These are phyloP conservation scores for Actinernus sp. DNA, from an alignment of 92 coral and sea anemone genomes.

Conservation along the genomic window DNA sequence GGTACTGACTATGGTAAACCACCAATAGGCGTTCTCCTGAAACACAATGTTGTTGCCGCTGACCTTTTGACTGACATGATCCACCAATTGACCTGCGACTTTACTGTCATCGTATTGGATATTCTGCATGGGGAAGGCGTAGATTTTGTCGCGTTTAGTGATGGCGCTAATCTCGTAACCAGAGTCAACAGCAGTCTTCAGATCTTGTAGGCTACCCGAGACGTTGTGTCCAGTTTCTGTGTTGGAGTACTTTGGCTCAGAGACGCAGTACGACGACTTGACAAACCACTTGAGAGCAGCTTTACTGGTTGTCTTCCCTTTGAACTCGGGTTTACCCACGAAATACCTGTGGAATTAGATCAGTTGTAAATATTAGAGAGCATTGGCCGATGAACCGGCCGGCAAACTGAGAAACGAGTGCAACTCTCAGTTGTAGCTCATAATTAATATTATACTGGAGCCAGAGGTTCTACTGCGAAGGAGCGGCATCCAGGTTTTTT, in stretches of 20 bases:
- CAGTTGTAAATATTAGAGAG: no score
- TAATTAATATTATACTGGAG: no score
- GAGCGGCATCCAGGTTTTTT: no score
- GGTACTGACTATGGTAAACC: constrained; percentile 78
- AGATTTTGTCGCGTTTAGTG: constrained; percentile 19
- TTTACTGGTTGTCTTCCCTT: constrained; percentile 33
- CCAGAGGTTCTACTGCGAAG: no score
- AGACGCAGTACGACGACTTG: constrained; percentile 25
- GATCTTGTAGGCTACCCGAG: constrained; percentile 48
- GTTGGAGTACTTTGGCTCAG: constrained; percentile 58
- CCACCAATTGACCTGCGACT: constrained; percentile 67
- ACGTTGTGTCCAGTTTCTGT: constrained; percentile 43
- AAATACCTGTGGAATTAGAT: constrained; percentile 48
- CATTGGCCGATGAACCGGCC: no score
- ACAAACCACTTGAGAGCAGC: constrained; percentile 67
- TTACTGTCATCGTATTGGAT: constrained; percentile 22
- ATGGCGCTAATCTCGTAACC: constrained; percentile 80
- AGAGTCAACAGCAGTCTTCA: constrained; percentile 46
- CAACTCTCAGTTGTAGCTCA: no score
- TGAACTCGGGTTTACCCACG: constrained; percentile 63
- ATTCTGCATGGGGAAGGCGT: constrained; percentile 63
- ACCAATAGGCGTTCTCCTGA: constrained; percentile 69
- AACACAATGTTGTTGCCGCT: constrained; percentile 29
- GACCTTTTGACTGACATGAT: constrained; percentile 59
- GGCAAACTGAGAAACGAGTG: no score